Evolutionary conservation across 2,113 vertebrate genomes (phyloP).

Genomic region (Talpa occidentalis): DNA sequence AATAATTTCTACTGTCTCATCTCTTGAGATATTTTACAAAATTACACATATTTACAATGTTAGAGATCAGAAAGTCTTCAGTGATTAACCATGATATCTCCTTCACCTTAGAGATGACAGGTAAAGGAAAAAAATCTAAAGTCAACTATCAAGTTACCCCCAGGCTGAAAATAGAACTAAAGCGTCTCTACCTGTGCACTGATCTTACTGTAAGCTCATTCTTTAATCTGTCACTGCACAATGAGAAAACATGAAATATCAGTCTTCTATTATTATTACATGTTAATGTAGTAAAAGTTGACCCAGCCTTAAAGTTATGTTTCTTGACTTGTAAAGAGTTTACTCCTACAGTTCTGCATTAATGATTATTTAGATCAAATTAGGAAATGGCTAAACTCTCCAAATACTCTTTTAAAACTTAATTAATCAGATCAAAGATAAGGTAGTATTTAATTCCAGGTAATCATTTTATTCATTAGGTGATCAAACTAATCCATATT

Average conservation of each 20-base stretch:
- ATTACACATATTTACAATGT: not conserved
- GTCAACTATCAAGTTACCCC: not conserved
- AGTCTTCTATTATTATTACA: not conserved
- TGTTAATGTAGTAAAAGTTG: not conserved
- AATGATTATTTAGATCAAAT: not conserved
- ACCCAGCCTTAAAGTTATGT: not conserved
- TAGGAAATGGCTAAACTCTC: not conserved
- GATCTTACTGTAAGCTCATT: not conserved
- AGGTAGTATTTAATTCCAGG: not conserved
- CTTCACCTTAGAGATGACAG: not conserved
- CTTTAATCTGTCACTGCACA: not conserved
- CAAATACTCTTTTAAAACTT: not conserved
- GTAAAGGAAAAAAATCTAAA: conserved; percentile 42
- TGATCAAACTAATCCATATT: not conserved
- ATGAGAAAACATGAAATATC: not conserved
- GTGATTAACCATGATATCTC: not conserved
- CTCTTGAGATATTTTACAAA: not conserved
- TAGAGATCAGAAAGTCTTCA: conserved; percentile 38
- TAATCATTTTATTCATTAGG: not conserved
- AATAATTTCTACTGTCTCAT: conserved; percentile 11
- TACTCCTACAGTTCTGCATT: not conserved
- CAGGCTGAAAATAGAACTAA: not conserved
- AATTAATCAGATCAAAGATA: not conserved
- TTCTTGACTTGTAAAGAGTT: not conserved
- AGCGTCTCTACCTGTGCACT: not conserved